These are phyloP conservation scores for Amiota mariae DNA, from an alignment of 2,888 invertebrate species.

Conservation along the genomic window DNA sequence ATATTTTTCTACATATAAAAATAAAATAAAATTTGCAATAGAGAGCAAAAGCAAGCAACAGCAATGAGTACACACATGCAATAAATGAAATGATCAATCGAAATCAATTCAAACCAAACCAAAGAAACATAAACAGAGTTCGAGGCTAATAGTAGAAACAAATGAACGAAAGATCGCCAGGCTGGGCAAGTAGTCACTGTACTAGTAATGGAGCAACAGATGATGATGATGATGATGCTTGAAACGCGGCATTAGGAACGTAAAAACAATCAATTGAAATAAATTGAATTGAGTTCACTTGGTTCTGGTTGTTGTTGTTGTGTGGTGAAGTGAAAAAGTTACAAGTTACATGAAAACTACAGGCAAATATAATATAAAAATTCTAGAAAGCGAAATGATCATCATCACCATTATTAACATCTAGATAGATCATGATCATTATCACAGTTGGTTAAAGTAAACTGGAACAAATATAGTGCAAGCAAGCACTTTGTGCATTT, in stretches of 20 bases:
- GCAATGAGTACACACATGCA: neutral
- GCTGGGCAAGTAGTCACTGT: too few species aligned
- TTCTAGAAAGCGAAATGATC: conserved; percentile 62
- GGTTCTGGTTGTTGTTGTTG: too few species aligned
- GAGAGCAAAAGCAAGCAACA: neutral
- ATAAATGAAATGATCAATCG: neutral
- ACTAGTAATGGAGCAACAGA: too few species aligned
- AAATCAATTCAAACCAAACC: neutral
- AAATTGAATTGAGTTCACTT: conserved; percentile 30
- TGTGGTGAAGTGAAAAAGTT: neutral
- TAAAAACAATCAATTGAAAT: conserved; percentile 21
- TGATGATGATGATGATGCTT: neutral
- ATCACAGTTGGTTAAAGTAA: conserved; percentile 31
- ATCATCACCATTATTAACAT: conserved; percentile 41
- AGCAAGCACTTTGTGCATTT: conserved; percentile 13
- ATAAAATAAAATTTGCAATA: neutral
- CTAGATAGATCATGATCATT: conserved; percentile 21
- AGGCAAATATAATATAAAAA: conserved; percentile 54
- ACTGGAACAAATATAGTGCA: conserved; percentile 57
- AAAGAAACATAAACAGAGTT: too few species aligned
- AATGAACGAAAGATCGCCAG: neutral
- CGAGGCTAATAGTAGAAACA: too few species aligned
- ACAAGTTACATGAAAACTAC: conserved; percentile 29
- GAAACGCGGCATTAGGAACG: neutral
- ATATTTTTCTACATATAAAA: neutral